phyloP scores from a whole-genome alignment of 2,797 vertebrate species.

The Epinephelus awoara region DNA sequence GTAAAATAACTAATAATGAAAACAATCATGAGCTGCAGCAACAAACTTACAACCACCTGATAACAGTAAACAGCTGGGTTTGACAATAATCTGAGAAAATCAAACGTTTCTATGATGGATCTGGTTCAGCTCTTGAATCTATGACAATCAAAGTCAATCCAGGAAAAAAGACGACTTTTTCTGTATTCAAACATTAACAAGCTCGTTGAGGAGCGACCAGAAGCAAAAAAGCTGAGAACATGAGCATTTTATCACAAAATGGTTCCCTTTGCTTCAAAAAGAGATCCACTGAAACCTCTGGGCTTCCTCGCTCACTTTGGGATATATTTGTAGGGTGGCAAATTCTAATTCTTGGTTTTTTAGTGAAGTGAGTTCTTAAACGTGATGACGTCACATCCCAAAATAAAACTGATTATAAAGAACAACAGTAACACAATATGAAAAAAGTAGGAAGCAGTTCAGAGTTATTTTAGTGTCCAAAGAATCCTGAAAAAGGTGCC shows the following conservation, averaged over 20 bases:
- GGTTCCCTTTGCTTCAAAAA: not conserved
- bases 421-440: not conserved
- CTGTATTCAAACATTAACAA: not conserved
- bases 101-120: not conserved
- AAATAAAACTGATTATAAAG: not conserved
- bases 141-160: not conserved
- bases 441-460: not conserved
- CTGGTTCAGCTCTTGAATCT: not conserved
- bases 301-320: not conserved
- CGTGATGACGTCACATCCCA: conserved; percentile 1
- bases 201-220: too few relatives aligned
- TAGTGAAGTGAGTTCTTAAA: not conserved
- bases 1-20: not conserved
- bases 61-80: not conserved
- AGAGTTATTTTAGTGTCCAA: conserved; percentile 27
- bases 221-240: not conserved
- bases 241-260: not conserved
- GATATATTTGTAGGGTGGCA: not conserved
- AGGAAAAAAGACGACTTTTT: not conserved
- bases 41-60: not conserved
- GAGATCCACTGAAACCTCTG: not conserved
- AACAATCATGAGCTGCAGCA: not conserved
- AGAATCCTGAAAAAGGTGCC: not conserved
- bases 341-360: too few relatives aligned
- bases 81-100: not conserved